phyloP scores from a whole-genome alignment of 53 echinoderm and acorn worm genomes.

The Zoroaster sp. region DNA sequence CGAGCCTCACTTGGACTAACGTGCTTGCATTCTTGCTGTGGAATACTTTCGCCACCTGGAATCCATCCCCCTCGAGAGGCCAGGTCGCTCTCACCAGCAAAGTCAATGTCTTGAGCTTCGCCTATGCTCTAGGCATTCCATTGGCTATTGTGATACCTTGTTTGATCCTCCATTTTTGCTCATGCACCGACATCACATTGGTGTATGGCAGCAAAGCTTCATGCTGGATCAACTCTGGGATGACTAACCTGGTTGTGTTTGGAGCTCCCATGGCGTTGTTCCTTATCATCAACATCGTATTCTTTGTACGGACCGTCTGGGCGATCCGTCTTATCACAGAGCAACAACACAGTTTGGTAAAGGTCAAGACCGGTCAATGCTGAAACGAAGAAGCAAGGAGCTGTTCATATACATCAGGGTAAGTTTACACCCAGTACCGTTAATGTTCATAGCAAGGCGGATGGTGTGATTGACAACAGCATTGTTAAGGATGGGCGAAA shows the following conservation, averaged over 20 bases:
- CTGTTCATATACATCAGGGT: slow-evolving; percentile 21
- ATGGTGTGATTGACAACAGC: no score
- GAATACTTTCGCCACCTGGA: slow-evolving; percentile 33
- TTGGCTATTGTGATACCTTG: slow-evolving; percentile 18
- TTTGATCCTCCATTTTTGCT: slow-evolving; percentile 53
- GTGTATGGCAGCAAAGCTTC: slow-evolving; percentile 21
- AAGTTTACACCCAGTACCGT: not conserved
- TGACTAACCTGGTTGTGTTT: slow-evolving; percentile 55
- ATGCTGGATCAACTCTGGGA: slow-evolving; percentile 57
- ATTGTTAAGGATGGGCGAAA: no score
- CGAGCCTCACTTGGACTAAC: slow-evolving; percentile 69
- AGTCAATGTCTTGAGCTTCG: slow-evolving; percentile 42
- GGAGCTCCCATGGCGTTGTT: slow-evolving; percentile 61
- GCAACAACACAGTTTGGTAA: not conserved
- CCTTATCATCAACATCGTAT: slow-evolving; percentile 61
- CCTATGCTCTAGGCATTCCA: slow-evolving; percentile 62
- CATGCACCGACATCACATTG: slow-evolving; percentile 21
- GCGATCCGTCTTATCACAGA: slow-evolving; percentile 6
- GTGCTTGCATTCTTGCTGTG: slow-evolving; percentile 70
- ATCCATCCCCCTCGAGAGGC: not conserved
- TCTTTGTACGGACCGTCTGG: slow-evolving; percentile 42
- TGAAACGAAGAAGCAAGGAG: slow-evolving; percentile 5
- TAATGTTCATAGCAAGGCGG: not conserved
- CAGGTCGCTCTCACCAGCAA: not conserved
- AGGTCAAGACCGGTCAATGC: not conserved